Conservation (phyloP, 2,888 invertebrate species). For the Caenorhabditis parvicauda region DNA sequence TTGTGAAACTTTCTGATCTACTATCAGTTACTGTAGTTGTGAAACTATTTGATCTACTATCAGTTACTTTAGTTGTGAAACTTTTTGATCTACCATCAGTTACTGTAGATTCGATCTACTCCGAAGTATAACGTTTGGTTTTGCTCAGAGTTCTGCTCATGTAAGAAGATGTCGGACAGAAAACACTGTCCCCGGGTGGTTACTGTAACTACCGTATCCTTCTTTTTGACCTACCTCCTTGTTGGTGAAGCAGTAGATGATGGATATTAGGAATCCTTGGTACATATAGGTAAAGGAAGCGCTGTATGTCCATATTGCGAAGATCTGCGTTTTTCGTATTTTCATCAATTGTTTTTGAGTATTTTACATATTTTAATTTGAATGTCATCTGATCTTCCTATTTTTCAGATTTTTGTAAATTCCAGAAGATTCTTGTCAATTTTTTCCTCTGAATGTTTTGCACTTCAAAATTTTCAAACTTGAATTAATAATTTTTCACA, state of each 20-base stretch:
- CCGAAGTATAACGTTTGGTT: not conserved
- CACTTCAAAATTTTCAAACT: not conserved
- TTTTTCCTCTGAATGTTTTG: not conserved
- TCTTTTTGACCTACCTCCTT: conserved; percentile 62
- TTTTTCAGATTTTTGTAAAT: too few relatives aligned
- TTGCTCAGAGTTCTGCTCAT: not conserved
- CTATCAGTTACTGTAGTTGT: too few relatives aligned
- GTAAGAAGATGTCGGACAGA: not conserved
- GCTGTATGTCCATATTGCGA: conserved; percentile 64
- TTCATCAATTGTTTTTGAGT: too few relatives aligned
- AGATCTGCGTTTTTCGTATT: conserved; percentile 50
- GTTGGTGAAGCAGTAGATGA: conserved; percentile 67
- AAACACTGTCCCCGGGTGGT: not conserved
- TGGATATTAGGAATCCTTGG: conserved; percentile 67
- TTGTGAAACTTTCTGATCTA: too few relatives aligned
- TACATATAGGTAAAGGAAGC: conserved; percentile 66
- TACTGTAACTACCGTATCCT: not conserved
- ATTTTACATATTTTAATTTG: not conserved
- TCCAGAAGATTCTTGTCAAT: not conserved
- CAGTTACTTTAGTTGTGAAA: too few relatives aligned
- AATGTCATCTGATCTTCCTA: not conserved
- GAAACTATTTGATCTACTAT: too few relatives aligned
- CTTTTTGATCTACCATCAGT: too few relatives aligned
- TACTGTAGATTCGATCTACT: too few relatives aligned
- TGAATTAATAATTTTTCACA: too few relatives aligned